These are phyloP conservation scores for Rhagologus leucostigma DNA, from an alignment of 2,113 vertebrate genomes.

Conservation along the genomic window DNA sequence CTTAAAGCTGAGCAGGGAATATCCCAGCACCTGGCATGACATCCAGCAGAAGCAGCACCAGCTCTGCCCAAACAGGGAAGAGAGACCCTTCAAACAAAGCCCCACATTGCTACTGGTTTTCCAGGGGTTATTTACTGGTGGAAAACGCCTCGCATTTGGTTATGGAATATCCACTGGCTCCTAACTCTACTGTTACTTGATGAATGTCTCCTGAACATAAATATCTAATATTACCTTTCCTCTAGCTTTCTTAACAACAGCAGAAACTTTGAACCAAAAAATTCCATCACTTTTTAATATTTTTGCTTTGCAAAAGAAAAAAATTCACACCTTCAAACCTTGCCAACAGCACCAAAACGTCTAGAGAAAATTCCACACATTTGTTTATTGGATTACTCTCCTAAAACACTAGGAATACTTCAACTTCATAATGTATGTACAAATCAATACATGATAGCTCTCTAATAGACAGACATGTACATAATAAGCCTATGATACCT, in stretches of 20 bases:
- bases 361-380: accelerated
- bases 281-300: not conserved
- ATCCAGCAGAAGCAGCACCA: not conserved
- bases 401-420: not conserved
- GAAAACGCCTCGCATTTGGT: accelerated
- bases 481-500: not conserved
- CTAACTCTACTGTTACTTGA: not conserved
- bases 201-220: accelerated
- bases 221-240: not conserved
- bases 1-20: not conserved
- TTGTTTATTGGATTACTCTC: not conserved
- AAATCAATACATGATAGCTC: not conserved
- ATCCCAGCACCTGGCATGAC: accelerated
- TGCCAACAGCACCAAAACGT: not conserved
- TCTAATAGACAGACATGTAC: not conserved
- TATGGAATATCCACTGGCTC: not conserved
- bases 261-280: not conserved
- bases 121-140: too few species aligned
- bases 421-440: accelerated
- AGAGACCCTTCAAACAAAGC: not conserved
- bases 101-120: not conserved
- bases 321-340: not conserved
- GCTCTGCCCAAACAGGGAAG: not conserved
- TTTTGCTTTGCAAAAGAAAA: not conserved
- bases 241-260: not conserved